Conservation (phyloP, 1,140 invertebrate species). For the Drosophila ohnishii region DNA sequence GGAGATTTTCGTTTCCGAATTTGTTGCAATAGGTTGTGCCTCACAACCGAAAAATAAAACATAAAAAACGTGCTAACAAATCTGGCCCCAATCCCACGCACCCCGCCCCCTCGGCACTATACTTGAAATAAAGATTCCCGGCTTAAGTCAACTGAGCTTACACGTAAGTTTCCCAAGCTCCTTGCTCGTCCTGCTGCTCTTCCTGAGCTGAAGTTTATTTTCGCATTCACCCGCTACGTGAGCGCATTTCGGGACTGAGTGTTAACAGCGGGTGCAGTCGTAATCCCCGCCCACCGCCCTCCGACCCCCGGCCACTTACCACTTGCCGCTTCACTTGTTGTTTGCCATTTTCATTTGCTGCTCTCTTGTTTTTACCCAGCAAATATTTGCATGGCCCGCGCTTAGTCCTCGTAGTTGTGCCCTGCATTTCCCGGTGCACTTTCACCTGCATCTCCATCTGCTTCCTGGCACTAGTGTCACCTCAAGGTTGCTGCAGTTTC, state of each 20-base stretch:
- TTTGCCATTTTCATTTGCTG: slow-evolving; percentile 59
- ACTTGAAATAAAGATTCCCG: slow-evolving; percentile 39
- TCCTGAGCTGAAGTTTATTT: slow-evolving; percentile 28
- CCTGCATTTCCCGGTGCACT: slow-evolving; percentile 6
- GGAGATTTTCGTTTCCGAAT: slow-evolving; percentile 43
- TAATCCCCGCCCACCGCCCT: slow-evolving; percentile 1
- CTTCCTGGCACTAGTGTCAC: slow-evolving; percentile 1
- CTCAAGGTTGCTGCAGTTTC: slow-evolving; percentile 18
- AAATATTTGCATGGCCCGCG: slow-evolving; percentile 46
- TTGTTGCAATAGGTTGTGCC: slow-evolving; percentile 43
- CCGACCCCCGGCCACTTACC: neutral
- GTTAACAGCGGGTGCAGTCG: slow-evolving; percentile 37
- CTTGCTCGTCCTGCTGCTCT: neutral
- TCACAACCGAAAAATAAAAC: neutral
- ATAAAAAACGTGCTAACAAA: slow-evolving; percentile 32
- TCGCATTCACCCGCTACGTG: slow-evolving; percentile 43
- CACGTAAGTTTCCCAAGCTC: slow-evolving; percentile 41
- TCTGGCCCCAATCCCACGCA: slow-evolving; percentile 33
- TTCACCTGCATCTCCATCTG: neutral
- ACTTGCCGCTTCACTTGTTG: slow-evolving; percentile 28
- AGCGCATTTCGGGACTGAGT: slow-evolving; percentile 42
- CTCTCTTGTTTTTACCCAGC: slow-evolving; percentile 28
- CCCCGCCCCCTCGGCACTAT: neutral
- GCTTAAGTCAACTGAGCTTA: slow-evolving; percentile 52
- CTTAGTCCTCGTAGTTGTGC: slow-evolving; percentile 32